phyloP scores from a whole-genome alignment of 2,888 invertebrate genomes.

The Arrhopalites spinosus region DNA sequence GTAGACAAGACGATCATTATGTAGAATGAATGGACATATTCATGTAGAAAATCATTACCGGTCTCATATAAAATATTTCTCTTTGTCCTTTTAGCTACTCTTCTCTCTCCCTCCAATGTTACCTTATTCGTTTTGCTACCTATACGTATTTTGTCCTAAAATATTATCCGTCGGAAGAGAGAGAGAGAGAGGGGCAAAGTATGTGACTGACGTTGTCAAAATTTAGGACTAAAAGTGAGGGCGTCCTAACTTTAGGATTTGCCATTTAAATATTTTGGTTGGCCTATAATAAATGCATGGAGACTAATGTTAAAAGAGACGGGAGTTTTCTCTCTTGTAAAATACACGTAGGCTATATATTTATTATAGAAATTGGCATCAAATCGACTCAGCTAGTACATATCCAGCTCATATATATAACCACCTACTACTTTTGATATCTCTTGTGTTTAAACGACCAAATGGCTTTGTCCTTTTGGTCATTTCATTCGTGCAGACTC shows the following conservation, averaged over 20 bases:
- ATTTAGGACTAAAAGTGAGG: background rate
- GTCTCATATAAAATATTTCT: background rate
- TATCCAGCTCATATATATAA: too few relatives aligned
- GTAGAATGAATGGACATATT: background rate
- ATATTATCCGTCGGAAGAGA: background rate
- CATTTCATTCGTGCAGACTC: background rate
- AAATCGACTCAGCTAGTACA: too few relatives aligned
- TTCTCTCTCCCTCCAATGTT: background rate
- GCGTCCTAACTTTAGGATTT: background rate
- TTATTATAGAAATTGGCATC: too few relatives aligned
- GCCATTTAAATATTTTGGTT: background rate
- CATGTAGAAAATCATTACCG: background rate
- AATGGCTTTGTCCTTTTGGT: background rate
- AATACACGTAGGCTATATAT: too few relatives aligned
- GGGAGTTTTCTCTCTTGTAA: too few relatives aligned
- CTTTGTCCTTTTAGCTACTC: background rate
- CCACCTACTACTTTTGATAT: too few relatives aligned
- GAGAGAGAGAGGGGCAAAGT: background rate
- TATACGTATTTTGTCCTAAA: background rate
- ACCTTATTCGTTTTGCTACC: background rate
- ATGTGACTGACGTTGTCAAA: background rate
- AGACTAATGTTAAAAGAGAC: too few relatives aligned
- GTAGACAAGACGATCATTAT: slow-evolving; percentile 1
- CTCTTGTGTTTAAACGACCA: too few relatives aligned
- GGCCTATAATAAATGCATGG: background rate